These are phyloP conservation scores for Anhinga rufa DNA, from an alignment of 2,113 vertebrate genomes.

Conservation along the genomic window DNA sequence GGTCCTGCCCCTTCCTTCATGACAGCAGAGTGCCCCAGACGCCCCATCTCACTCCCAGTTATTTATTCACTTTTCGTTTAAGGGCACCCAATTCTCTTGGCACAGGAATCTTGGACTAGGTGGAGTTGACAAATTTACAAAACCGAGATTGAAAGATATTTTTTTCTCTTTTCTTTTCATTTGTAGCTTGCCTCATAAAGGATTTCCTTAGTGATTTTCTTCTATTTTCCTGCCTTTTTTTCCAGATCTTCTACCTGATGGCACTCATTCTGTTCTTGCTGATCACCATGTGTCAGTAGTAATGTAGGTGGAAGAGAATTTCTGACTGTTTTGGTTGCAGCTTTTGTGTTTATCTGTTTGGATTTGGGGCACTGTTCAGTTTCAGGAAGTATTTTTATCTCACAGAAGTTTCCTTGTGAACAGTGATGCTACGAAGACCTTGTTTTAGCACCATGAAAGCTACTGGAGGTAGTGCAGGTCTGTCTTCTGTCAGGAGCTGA, in stretches of 20 bases:
- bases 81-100: not conserved
- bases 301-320: slow-evolving; percentile 29
- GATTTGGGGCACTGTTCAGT: slow-evolving; percentile 23
- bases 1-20: not conserved
- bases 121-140: not conserved
- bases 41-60: not conserved
- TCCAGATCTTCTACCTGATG: slow-evolving; percentile 10
- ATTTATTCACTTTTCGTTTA: not conserved
- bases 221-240: not conserved
- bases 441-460: not conserved
- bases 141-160: not conserved
- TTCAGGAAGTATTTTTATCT: slow-evolving; percentile 39
- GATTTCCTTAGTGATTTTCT: not conserved
- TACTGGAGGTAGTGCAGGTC: not conserved
- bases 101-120: not conserved
- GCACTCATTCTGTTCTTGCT: slow-evolving; percentile 8
- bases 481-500: not conserved
- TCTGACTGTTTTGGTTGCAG: slow-evolving; percentile 20
- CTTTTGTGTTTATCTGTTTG: slow-evolving; percentile 27
- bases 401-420: not conserved
- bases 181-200: not conserved
- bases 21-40: not conserved
- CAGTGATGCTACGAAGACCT: not conserved
- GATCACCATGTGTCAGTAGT: slow-evolving; percentile 20
- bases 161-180: not conserved